These are phyloP conservation scores for Hoplostethus atlanticus DNA, from an alignment of 2,797 vertebrate species.

Conservation along the genomic window DNA sequence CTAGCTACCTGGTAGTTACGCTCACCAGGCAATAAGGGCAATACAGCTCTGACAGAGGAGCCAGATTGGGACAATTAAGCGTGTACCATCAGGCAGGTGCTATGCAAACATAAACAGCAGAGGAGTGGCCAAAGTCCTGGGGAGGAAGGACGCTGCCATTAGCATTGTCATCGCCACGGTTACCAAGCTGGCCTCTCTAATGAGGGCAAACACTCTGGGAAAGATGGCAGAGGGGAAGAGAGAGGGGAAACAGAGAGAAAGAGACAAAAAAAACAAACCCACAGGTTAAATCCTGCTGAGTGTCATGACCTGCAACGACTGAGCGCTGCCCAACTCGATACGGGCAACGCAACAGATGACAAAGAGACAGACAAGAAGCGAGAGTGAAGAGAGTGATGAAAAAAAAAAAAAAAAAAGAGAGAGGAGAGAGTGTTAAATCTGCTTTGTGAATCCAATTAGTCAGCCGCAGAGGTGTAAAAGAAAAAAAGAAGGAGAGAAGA, in stretches of 20 bases:
- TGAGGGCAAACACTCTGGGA: constrained; percentile 43
- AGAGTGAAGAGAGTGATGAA: not conserved
- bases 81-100: constrained; percentile 33
- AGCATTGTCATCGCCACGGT: constrained; percentile 56
- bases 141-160: constrained; percentile 42
- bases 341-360: not conserved
- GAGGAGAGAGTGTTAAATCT: constrained; percentile 20
- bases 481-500: constrained; percentile 8
- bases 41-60: constrained; percentile 17
- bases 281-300: not conserved
- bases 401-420: not conserved
- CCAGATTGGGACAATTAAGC: constrained; percentile 50
- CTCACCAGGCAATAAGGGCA: constrained; percentile 35
- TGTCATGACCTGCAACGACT: not conserved
- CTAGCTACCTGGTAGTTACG: constrained; percentile 33
- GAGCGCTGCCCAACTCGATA: not conserved
- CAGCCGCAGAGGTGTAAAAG: constrained; percentile 34
- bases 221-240: constrained; percentile 9
- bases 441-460: constrained; percentile 48
- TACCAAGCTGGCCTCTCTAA: constrained; percentile 28
- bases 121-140: constrained; percentile 69
- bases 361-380: not conserved
- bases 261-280: not conserved
- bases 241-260: not conserved
- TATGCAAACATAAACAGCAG: constrained; percentile 59